Evolutionary conservation across 2,113 vertebrate genomes (phyloP).

Genomic region (Ceyx cyanopectus): DNA sequence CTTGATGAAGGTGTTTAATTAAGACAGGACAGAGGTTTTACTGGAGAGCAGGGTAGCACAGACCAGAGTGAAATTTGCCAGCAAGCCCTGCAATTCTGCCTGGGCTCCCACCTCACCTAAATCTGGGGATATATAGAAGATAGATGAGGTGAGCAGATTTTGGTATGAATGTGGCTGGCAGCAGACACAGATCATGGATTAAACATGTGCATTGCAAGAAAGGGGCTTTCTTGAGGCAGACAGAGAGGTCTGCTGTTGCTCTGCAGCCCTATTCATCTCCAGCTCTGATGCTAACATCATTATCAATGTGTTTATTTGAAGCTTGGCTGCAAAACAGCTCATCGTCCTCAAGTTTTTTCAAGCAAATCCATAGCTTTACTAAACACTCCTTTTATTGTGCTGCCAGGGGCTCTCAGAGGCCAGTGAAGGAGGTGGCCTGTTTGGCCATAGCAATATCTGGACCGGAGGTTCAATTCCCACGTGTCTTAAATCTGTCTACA

Average conservation of each 20-base stretch:
- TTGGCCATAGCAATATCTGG: conserved; percentile 3
- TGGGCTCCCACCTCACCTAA: background rate
- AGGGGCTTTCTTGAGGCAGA: conserved; percentile 33
- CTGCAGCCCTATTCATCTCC: background rate
- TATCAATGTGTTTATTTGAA: conserved; percentile 35
- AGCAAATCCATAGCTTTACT: background rate
- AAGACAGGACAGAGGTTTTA: background rate
- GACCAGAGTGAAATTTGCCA: background rate
- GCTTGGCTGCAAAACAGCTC: conserved; percentile 51
- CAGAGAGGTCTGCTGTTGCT: conserved; percentile 20
- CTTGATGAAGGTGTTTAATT: background rate
- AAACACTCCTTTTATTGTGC: conserved; percentile 52
- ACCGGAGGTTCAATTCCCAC: background rate
- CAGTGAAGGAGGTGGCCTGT: conserved; percentile 9
- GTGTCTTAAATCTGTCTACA: conserved; percentile 50
- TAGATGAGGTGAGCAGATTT: conserved; percentile 14
- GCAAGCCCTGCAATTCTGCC: background rate
- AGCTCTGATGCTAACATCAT: background rate
- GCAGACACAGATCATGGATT: background rate
- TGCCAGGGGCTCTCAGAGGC: conserved; percentile 43
- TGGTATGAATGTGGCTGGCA: background rate
- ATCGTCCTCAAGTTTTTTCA: background rate
- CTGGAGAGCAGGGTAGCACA: background rate
- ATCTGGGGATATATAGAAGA: rapidly evolving
- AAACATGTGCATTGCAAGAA: conserved; percentile 3